Percentiles rank a stretch among this genome's conserved stretches.
Evolutionary conservation across 2,797 vertebrate genomes (phyloP).

Genomic region (Crocodylus rhombifer): DNA sequence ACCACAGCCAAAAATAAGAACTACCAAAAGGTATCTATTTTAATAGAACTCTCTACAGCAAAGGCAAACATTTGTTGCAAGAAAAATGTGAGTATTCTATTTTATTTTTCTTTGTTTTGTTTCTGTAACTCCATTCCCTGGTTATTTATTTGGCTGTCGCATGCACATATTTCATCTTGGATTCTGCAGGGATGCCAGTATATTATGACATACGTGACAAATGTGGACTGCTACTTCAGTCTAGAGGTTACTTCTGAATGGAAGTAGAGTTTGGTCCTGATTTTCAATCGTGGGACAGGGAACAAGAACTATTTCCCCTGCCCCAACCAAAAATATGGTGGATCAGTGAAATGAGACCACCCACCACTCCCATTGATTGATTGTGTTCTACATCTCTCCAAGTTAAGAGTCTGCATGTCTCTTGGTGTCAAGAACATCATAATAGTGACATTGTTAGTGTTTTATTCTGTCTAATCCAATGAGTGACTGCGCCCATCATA

Average conservation of each 20-base stretch:
- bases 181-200: background rate
- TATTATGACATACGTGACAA: background rate
- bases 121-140: background rate
- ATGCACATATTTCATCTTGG: background rate
- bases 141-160: background rate
- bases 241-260: background rate
- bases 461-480: no score
- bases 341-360: no score
- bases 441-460: no score
- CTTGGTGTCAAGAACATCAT: no score
- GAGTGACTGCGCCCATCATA: no score
- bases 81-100: background rate
- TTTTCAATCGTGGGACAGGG: background rate
- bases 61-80: background rate
- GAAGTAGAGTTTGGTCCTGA: background rate
- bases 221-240: background rate
- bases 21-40: background rate
- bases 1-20: slow-evolving; percentile 12
- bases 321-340: background rate
- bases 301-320: background rate
- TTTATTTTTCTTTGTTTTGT: no score
- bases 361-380: background rate
- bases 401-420: background rate
- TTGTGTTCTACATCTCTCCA: background rate
- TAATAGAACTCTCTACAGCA: background rate